Evolutionary conservation across 2,888 invertebrate genomes (phyloP), one percentile per base, ranked within the genome.

Genomic region (Oscheius sp.): DNA sequence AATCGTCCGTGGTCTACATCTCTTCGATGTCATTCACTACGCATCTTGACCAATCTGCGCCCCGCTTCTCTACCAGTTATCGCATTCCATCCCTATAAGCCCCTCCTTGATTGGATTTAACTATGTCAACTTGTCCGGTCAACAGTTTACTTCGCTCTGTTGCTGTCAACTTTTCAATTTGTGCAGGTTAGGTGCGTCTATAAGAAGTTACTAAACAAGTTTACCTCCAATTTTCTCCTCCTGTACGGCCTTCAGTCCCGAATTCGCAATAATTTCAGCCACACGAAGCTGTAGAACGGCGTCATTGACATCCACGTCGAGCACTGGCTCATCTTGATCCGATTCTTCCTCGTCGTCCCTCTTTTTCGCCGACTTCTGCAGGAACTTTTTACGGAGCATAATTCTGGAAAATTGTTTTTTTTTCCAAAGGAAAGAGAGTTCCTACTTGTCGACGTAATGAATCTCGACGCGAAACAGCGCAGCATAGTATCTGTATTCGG

Each of bases 271-370:
- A 37, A 70, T 50, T 37, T 70, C 62, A 13, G 70, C 59, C 9
- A 74, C 62, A 32, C 50, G 58, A 4, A 74, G 51, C 33, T 74
- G 70, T 2, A 74, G 55, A 4, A 74, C 63, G 11, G 74, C 60
- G 47, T 74, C 74, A 13, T 59, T 50, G 10, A 70, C 62, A 32
- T 70, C 74, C 4, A 70, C 62, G 50, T 74, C 70, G n/a, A 74
- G 62, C 9, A 62, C 60, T 33, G 70, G 42, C 11, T 74, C 74
- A 70, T 62, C 72, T 5, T 50, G 42, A 47, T 65, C 42, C 42
- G 42, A 42, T 42, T 42, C 42, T 42, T 42, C 50, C 13, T 57
- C 50, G 3, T 37, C 55, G 21, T 33, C 65, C 11, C 29, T 53
- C 33, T 65, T 29, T 9, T 65, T 21, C 11, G 48, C 48, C 2